Conservation (phyloP, 37 sponge, comb jelly and placozoan species). For the Hormiphora californensis region DNA sequence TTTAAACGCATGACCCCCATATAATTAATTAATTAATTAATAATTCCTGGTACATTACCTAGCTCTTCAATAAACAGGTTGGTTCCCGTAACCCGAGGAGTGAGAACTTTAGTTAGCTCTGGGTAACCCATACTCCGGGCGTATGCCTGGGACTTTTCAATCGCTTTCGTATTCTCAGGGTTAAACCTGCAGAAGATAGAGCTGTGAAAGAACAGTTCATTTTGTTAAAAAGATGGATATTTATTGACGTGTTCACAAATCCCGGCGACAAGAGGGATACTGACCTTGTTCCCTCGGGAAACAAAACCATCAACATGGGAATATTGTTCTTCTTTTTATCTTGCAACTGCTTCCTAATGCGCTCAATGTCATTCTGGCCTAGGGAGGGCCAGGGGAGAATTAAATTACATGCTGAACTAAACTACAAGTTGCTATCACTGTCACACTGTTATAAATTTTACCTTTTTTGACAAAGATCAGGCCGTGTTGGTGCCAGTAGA, state of each 20-base stretch:
- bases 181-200: background rate
- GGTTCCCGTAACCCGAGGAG: constrained; percentile 14
- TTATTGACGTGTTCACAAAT: background rate
- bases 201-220: background rate
- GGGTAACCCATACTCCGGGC: constrained; percentile 27
- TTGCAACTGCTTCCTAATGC: constrained; percentile 19
- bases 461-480: constrained; percentile 26
- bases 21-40: no score
- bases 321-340: constrained; percentile 38
- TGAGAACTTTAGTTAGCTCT: background rate
- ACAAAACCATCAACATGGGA: constrained; percentile 26
- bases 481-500: constrained; percentile 54
- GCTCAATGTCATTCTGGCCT: constrained; percentile 5
- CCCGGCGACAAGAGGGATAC: background rate
- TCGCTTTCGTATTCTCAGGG: background rate
- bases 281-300: constrained; percentile 40
- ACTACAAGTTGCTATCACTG: background rate
- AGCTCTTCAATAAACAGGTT: constrained; percentile 43
- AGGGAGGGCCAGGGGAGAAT: background rate
- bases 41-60: no score
- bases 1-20: no score
- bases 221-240: background rate
- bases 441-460: background rate
- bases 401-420: background rate
- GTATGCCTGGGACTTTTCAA: constrained; percentile 1